phyloP scores from a whole-genome alignment of 1,140 invertebrate species.

The Plectrocnemia conspersa region DNA sequence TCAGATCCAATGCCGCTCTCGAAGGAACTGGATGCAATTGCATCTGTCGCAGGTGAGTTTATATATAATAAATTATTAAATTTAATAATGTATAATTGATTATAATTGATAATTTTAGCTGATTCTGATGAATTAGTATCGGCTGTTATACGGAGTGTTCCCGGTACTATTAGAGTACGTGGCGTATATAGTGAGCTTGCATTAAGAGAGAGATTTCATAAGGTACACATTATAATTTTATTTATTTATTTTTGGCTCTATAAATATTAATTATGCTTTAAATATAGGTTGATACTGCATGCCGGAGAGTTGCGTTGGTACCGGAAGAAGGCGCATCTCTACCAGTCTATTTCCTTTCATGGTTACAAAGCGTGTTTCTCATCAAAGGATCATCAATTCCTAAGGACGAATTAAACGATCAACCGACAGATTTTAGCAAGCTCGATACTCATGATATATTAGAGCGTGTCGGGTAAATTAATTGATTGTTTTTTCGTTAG shows the following conservation, averaged over 20 bases:
- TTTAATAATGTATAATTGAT: slow-evolving; percentile 15
- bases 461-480: slow-evolving; percentile 70
- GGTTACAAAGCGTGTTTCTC: slow-evolving; percentile 72
- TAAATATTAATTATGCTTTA: slow-evolving; percentile 4
- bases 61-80: slow-evolving; percentile 6
- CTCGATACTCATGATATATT: slow-evolving; percentile 85
- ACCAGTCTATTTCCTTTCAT: slow-evolving; percentile 81
- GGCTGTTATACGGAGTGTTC: slow-evolving; percentile 71
- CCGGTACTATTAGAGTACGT: slow-evolving; percentile 65
- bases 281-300: slow-evolving; percentile 61
- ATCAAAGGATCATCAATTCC: slow-evolving; percentile 56
- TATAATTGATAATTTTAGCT: slow-evolving; percentile 44
- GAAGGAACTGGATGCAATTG: slow-evolving; percentile 72
- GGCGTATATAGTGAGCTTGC: slow-evolving; percentile 84
- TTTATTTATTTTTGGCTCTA: background rate
- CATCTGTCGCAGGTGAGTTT: slow-evolving; percentile 61
- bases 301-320: slow-evolving; percentile 73
- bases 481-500: slow-evolving; percentile 7
- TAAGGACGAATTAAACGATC: slow-evolving; percentile 63
- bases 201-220: slow-evolving; percentile 77
- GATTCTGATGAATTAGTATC: slow-evolving; percentile 66
- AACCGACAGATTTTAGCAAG: slow-evolving; percentile 62
- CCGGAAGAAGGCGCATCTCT: slow-evolving; percentile 76
- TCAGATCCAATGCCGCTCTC: slow-evolving; percentile 58
- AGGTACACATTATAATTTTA: slow-evolving; percentile 50